Base-by-base conservation (phyloP, 2,113 vertebrate species). In the Rafetus swinhoei region DNA sequence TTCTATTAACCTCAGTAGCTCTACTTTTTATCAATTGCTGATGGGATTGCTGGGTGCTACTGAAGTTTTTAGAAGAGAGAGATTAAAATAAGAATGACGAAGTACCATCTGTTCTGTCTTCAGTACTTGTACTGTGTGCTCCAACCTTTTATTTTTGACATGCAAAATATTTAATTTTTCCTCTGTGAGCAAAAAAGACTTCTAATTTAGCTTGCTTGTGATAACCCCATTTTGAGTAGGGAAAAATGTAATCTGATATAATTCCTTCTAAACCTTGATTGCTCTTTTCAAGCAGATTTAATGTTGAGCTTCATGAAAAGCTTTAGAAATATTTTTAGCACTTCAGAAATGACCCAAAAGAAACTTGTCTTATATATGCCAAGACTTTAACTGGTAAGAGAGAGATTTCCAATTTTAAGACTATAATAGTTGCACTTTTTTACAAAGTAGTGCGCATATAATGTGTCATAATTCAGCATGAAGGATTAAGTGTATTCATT, bases 141-240 rank as follows among this genome's bases (percentile, higher is more conserved):
- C 84, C 24, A 13, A 52, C 76, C 54, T 60, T 72, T 90, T 82
- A 82, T 85, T 94, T 92, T 74, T 86, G 3, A 86, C 84, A 9
- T 52, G 14, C 91, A 83, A 93, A 86, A 85, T 29, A 86, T 52
- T 90, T 3, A 39, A 11, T 2, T 0, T 92, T 88, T 76, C 86
- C 74, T 90, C 59, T 59, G 39, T 86, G 18, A 89, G 29, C n/a
- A 39, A 56, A 79, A 87, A 35, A 27, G 65, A 15, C 35, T 92
- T 92, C 77, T 82, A 52, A 32, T 82, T 80, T 79, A 69, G 35
- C 45, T 59, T 92, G 54, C 55, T 83, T 84, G 10, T 69, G 65
- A 94, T 96, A 94, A 94, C 90, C 79, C 22, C 13, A 60, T 86
- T 94, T 93, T 29, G 56, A 45, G 6, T 50, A 82, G 76, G 91